These are phyloP conservation scores for Parauchenoglanis punctatus DNA, from an alignment of 2,797 vertebrate genomes.

Conservation along the genomic window DNA sequence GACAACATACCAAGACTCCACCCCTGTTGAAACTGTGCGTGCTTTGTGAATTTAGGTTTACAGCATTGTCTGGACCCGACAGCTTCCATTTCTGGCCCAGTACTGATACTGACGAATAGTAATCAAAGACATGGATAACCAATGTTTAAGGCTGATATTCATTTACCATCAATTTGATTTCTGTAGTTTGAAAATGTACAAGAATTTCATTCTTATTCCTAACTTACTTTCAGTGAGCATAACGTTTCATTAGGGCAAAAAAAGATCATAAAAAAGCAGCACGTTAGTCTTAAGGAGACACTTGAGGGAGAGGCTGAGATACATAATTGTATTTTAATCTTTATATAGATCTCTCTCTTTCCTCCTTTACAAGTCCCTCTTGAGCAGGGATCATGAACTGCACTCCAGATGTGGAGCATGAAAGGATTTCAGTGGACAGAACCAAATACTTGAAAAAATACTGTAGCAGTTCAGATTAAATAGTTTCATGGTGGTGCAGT, in stretches of 20 bases:
- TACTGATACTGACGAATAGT: too few relatives aligned
- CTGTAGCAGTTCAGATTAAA: not conserved
- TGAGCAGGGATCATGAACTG: not conserved
- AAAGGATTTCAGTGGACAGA: not conserved
- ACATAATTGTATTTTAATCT: not conserved
- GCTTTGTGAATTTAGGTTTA: not conserved
- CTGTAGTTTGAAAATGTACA: too few relatives aligned
- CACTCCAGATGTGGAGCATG: not conserved
- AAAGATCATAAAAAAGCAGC: not conserved
- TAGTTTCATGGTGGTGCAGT: not conserved
- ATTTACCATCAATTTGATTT: too few relatives aligned
- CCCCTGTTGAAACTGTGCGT: not conserved
- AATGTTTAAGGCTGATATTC: too few relatives aligned
- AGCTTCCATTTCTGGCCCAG: not conserved
- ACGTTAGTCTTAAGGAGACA: not conserved
- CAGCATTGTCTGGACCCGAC: not conserved
- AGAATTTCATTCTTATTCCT: too few relatives aligned
- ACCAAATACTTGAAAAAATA: not conserved
- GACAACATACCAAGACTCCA: not conserved
- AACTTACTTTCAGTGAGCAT: too few relatives aligned
- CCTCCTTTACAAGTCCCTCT: not conserved
- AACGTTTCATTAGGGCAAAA: too few relatives aligned
- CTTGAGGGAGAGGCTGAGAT: not conserved
- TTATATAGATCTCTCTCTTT: not conserved
- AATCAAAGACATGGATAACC: too few relatives aligned